Conservation (phyloP, 1,140 invertebrate species). For the Thaumetopoea pityocampa region DNA sequence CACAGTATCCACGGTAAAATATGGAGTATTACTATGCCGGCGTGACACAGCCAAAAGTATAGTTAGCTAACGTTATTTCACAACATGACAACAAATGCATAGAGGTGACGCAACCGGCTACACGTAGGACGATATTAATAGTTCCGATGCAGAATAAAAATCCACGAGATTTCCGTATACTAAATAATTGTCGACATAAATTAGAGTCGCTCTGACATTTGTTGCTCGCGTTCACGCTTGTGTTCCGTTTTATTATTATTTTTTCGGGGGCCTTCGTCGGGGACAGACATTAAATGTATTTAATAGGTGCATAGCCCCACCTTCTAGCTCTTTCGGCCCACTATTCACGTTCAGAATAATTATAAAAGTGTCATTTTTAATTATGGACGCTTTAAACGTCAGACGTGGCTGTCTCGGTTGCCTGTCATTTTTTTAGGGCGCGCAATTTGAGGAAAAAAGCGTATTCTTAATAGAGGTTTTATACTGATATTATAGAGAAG, state of each 20-base stretch:
- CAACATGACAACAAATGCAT: constrained; percentile 10
- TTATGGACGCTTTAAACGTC: constrained; percentile 49
- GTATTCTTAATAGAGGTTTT: not conserved
- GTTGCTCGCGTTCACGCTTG: constrained; percentile 28
- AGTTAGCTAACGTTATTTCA: constrained; percentile 6
- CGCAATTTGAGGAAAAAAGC: constrained; percentile 1
- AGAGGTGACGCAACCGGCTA: constrained; percentile 19
- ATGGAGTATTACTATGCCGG: no score
- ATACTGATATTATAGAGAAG: constrained; percentile 4
- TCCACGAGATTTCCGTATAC: constrained; percentile 40
- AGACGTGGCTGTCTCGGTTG: constrained; percentile 28
- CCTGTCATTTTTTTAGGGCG: constrained; percentile 30
- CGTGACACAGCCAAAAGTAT: no score
- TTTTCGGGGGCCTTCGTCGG: constrained; percentile 9
- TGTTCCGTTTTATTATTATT: constrained; percentile 26
- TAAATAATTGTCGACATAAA: constrained; percentile 46
- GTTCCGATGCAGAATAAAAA: constrained; percentile 33
- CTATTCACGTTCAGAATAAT: constrained; percentile 44
- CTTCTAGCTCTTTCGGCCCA: constrained; percentile 7
- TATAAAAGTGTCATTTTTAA: constrained; percentile 61
- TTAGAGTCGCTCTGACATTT: constrained; percentile 48
- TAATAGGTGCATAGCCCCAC: constrained; percentile 24
- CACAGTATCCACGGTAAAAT: no score
- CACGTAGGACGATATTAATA: constrained; percentile 37
- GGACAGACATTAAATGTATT: constrained; percentile 26